Evolutionary conservation across 2,797 vertebrate species (phyloP).

Genomic region (Astyanax mexicanus): DNA sequence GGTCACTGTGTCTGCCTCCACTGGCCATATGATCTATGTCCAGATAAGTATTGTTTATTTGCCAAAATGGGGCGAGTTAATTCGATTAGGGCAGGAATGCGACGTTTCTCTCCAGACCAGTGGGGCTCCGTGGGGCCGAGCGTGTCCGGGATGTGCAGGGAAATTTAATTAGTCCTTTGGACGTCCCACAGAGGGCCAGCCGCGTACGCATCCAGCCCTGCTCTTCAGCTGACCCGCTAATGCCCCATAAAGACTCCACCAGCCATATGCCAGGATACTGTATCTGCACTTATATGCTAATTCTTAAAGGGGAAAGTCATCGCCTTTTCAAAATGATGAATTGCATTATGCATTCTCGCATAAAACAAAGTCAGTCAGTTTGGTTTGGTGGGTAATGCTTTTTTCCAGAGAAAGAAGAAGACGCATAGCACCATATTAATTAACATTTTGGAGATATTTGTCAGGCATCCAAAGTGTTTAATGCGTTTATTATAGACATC

Average conservation of each 20-base stretch:
- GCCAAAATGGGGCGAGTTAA: conserved; percentile 57
- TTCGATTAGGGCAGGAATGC: conserved; percentile 59
- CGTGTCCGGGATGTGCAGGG: conserved; percentile 69
- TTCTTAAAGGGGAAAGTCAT: neutral
- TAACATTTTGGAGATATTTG: no score
- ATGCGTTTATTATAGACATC: no score
- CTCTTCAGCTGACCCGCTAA: conserved; percentile 38
- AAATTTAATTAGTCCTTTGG: conserved; percentile 77
- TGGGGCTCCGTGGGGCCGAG: conserved; percentile 48
- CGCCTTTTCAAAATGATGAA: no score
- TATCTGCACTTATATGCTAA: conserved; percentile 4
- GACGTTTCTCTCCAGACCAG: conserved; percentile 42
- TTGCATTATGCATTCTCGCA: no score
- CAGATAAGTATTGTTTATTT: conserved; percentile 62
- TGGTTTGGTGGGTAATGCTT: no score
- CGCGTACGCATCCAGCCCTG: conserved; percentile 58
- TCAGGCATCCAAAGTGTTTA: no score
- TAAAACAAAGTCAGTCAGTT: no score
- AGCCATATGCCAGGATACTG: neutral
- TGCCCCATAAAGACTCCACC: conserved; percentile 5
- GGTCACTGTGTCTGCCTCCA: conserved; percentile 48
- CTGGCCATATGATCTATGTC: conserved; percentile 44
- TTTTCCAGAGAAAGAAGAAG: no score
- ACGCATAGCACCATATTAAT: no score
- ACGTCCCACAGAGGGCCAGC: conserved; percentile 64